These are phyloP conservation scores for Hyla sarda DNA, from an alignment of 2,113 vertebrate species.

Conservation along the genomic window DNA sequence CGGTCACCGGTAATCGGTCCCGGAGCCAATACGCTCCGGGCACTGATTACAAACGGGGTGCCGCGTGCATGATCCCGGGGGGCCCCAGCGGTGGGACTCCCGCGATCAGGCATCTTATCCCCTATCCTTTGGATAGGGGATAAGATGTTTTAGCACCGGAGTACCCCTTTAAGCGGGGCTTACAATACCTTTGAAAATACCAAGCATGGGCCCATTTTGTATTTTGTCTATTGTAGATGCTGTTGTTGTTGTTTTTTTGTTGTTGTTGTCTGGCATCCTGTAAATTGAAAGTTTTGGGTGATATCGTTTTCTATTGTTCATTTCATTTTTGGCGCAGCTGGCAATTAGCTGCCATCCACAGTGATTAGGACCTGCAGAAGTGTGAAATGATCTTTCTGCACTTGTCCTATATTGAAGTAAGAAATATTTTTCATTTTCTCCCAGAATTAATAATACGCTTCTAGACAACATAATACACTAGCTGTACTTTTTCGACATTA, in stretches of 20 bases:
- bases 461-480: background rate
- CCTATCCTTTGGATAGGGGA: too few relatives aligned
- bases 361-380: slow-evolving; percentile 36
- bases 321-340: slow-evolving; percentile 32
- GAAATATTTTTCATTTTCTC: background rate
- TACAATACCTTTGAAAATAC: background rate
- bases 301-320: slow-evolving; percentile 11
- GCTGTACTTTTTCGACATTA: background rate
- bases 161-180: too few relatives aligned
- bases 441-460: slow-evolving; percentile 18
- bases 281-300: slow-evolving; percentile 33
- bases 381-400: slow-evolving; percentile 45
- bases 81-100: too few relatives aligned
- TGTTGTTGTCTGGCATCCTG: background rate
- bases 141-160: too few relatives aligned
- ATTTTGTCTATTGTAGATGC: background rate
- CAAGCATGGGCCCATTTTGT: background rate
- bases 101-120: too few relatives aligned
- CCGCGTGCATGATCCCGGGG: too few relatives aligned
- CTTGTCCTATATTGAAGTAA: slow-evolving; percentile 12
- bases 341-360: slow-evolving; percentile 41
- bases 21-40: too few relatives aligned
- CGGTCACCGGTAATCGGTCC: too few relatives aligned
- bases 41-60: too few relatives aligned
- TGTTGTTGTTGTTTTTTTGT: too few relatives aligned